phyloP scores from a whole-genome alignment of 2,113 vertebrate species.

The Percopsis transmontana region DNA sequence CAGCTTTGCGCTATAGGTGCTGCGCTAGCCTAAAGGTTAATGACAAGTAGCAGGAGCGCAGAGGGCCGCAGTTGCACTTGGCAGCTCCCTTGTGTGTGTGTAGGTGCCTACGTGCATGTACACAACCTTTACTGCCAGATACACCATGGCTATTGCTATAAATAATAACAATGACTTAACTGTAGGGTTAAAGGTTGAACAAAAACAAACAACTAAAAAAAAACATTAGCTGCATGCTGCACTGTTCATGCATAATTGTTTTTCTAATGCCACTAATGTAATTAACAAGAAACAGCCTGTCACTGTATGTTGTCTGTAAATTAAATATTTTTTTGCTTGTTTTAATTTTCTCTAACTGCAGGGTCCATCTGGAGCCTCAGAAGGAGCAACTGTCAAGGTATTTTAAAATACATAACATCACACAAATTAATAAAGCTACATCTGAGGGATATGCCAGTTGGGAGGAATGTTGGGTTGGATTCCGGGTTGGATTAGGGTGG shows the following conservation, averaged over 20 bases:
- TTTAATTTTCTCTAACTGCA: conserved; percentile 38
- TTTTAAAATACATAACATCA: conserved; percentile 35
- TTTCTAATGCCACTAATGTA: neutral
- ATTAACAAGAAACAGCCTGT: conserved; percentile 10
- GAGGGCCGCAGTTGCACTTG: neutral
- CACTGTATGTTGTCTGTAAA: neutral
- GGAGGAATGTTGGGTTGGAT: too few species aligned
- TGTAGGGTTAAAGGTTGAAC: neutral
- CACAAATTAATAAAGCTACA: conserved; percentile 49
- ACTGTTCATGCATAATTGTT: conserved; percentile 3
- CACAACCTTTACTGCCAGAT: neutral
- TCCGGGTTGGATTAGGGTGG: too few species aligned
- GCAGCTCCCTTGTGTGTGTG: neutral
- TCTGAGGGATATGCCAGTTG: conserved; percentile 3
- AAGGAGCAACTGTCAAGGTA: conserved; percentile 52
- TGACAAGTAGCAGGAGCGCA: conserved; percentile 7
- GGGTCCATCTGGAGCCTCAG: conserved; percentile 24
- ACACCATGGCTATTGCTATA: neutral
- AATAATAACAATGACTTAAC: neutral
- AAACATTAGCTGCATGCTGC: too few species aligned
- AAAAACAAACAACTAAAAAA: too few species aligned
- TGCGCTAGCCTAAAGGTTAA: neutral
- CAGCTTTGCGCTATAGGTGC: conserved; percentile 6
- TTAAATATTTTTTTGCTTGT: neutral
- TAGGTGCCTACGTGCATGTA: neutral